Conservation (phyloP, 2,797 vertebrate genomes). For the Chanos chanos region DNA sequence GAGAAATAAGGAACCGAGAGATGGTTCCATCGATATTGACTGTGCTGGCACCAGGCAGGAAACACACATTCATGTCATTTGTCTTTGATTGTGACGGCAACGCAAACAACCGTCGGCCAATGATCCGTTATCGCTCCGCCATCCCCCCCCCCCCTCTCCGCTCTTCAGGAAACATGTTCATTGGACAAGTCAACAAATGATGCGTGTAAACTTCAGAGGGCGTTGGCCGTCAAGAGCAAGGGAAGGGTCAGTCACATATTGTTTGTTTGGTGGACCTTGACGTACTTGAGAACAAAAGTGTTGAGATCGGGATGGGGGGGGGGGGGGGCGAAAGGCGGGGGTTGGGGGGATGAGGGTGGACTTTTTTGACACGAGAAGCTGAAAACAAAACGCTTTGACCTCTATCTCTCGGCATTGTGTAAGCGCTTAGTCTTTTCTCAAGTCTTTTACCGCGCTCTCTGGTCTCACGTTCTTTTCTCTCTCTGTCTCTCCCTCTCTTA, state of each 20-base stretch:
- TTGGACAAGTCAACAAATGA: not conserved
- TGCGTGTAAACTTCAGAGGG: not conserved
- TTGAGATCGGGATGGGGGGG: too few relatives aligned
- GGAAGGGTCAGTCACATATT: not conserved
- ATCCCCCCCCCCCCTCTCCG: not conserved
- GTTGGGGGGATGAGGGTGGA: too few relatives aligned
- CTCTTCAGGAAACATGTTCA: slow-evolving; percentile 1
- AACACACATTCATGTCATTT: slow-evolving; percentile 32
- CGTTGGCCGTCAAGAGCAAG: not conserved
- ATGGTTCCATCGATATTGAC: slow-evolving; percentile 41
- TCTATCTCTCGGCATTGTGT: too few relatives aligned
- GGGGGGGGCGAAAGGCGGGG: too few relatives aligned
- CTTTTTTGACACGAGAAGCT: too few relatives aligned
- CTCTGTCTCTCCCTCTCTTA: too few relatives aligned
- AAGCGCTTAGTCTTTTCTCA: too few relatives aligned
- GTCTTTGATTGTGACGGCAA: slow-evolving; percentile 26
- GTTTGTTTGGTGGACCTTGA: not conserved
- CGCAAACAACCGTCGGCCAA: slow-evolving; percentile 29
- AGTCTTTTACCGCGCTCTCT: too few relatives aligned
- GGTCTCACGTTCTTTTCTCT: too few relatives aligned
- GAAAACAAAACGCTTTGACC: too few relatives aligned
- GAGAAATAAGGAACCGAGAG: slow-evolving; percentile 17
- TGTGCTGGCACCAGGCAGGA: slow-evolving; percentile 43
- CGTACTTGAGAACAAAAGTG: not conserved
- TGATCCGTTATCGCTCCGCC: not conserved